Conservation (phyloP, 2,888 invertebrate species). For the Parnassius apollo region DNA sequence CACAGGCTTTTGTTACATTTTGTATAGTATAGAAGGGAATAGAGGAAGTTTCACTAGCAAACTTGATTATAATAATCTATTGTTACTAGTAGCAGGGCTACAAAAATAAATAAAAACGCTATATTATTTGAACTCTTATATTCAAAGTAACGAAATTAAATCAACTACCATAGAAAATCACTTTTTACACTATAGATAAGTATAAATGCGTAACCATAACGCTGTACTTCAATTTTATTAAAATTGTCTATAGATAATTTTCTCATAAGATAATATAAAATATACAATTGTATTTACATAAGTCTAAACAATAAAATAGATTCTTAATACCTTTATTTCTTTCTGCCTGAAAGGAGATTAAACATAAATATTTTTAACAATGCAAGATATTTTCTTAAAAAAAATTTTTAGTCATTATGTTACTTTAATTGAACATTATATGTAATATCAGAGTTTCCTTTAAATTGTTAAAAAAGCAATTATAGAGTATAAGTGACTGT, state of each 20-base stretch:
- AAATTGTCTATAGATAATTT: conserved; percentile 31
- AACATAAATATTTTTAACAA: too few relatives aligned
- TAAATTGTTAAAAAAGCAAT: too few relatives aligned
- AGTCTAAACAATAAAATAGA: conserved; percentile 29
- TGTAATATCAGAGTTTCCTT: too few relatives aligned
- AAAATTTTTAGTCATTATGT: too few relatives aligned
- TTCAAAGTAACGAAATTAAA: conserved; percentile 61
- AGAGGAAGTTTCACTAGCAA: too few relatives aligned
- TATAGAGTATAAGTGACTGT: too few relatives aligned
- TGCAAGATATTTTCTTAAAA: too few relatives aligned
- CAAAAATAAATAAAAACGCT: conserved; percentile 25
- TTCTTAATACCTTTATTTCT: conserved; percentile 18
- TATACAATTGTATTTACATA: conserved; percentile 36
- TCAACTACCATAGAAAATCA: conserved; percentile 56
- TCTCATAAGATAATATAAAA: conserved; percentile 27
- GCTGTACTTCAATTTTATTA: conserved; percentile 49
- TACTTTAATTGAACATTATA: too few relatives aligned
- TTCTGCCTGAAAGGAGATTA: conserved; percentile 7
- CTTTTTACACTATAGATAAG: conserved; percentile 55
- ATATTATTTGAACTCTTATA: conserved; percentile 56
- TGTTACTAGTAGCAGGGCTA: too few relatives aligned
- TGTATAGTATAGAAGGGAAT: too few relatives aligned
- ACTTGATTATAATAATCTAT: too few relatives aligned
- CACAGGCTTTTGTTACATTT: too few relatives aligned
- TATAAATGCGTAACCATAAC: conserved; percentile 51